A percentile compares a stretch with the other conserved stretches of the same genome.
These are phyloP conservation scores for Drosophila emarginata DNA, from an alignment of 2,888 invertebrate species.

Conservation along the genomic window DNA sequence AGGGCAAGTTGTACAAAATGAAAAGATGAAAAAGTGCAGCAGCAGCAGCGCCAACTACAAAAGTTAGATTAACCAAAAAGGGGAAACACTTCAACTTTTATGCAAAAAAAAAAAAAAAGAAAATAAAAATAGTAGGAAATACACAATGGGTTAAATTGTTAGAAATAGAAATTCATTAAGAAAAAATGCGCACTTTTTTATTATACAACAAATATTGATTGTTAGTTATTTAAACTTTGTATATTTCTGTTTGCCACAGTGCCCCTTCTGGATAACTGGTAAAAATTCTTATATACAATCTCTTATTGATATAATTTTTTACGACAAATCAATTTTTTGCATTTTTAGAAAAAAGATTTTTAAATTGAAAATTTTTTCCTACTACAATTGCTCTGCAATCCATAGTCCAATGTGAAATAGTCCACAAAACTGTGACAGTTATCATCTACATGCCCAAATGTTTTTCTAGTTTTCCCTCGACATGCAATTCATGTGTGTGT, in stretches of 20 bases:
- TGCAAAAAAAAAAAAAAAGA: not conserved
- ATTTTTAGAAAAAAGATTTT: not conserved
- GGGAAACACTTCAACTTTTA: slow-evolving; percentile 4
- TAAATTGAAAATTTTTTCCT: not conserved
- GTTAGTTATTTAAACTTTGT: too few species aligned
- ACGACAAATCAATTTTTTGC: not conserved
- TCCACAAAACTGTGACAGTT: slow-evolving; percentile 12
- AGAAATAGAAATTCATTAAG: not conserved
- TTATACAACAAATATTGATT: too few species aligned
- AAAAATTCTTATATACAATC: too few species aligned
- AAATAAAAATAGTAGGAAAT: not conserved
- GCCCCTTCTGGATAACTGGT: too few species aligned
- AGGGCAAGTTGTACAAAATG: not conserved
- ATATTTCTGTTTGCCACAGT: too few species aligned
- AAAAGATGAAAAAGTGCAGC: slow-evolving; percentile 9
- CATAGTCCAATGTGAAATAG: slow-evolving; percentile 1
- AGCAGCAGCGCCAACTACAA: too few species aligned
- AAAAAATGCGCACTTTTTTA: too few species aligned
- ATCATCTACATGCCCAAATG: not conserved
- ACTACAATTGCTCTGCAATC: not conserved
- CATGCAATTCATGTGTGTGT: not conserved
- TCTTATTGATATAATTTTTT: too few species aligned
- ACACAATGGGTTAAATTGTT: not conserved
- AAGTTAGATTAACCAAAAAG: slow-evolving; percentile 37
- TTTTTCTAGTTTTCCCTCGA: not conserved